These are phyloP conservation scores for Agrilus planipennis DNA, from an alignment of 1,140 invertebrate genomes.

Conservation along the genomic window DNA sequence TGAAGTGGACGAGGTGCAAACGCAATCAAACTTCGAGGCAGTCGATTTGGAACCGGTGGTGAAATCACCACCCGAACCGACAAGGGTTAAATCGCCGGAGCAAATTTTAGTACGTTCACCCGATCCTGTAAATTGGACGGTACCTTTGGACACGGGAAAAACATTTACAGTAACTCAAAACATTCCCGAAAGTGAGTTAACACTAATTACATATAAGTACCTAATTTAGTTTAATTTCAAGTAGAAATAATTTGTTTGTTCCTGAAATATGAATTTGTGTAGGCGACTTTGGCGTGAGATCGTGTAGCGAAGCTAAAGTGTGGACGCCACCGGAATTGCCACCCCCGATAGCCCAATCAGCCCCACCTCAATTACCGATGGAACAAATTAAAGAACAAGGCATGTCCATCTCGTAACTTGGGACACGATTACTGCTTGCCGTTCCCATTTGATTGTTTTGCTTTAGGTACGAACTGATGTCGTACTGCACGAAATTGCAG, in stretches of 20 bases:
- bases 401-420: conserved; percentile 26
- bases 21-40: conserved; percentile 16
- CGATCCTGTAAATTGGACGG: conserved; percentile 88
- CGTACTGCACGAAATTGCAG: too few relatives aligned
- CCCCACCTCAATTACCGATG: conserved; percentile 50
- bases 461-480: conserved; percentile 35
- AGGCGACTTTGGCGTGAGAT: conserved; percentile 39
- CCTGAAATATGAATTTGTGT: conserved; percentile 13
- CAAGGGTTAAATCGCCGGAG: conserved; percentile 83
- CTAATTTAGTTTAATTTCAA: too few relatives aligned
- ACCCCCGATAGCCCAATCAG: conserved; percentile 51
- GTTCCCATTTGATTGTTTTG: conserved; percentile 34
- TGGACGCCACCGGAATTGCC: conserved; percentile 50
- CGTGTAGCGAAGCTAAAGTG: conserved; percentile 57
- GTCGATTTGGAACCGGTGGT: conserved; percentile 45
- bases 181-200: conserved; percentile 62
- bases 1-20: conserved; percentile 2
- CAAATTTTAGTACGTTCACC: conserved; percentile 83
- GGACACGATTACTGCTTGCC: conserved; percentile 30
- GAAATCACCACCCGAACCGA: conserved; percentile 82
- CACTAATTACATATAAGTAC: too few relatives aligned
- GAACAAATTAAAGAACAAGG: conserved; percentile 33
- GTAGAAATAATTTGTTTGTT: too few relatives aligned
- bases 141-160: conserved; percentile 83
- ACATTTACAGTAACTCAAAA: conserved; percentile 87